phyloP scores from a whole-genome alignment of 2,888 invertebrate species.

The Ophioninae sp. region DNA sequence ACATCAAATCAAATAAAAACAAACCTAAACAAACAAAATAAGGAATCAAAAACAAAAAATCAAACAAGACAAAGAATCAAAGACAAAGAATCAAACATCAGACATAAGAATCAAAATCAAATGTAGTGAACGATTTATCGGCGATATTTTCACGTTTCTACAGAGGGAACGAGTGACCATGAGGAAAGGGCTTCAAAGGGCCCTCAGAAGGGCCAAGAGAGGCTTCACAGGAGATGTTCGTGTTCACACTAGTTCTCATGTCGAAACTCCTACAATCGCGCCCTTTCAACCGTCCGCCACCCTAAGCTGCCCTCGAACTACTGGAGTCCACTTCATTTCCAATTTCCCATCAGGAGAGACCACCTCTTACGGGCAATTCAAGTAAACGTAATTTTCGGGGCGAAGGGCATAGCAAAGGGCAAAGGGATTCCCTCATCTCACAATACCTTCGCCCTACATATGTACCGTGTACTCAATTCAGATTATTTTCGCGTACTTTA shows the following conservation, averaged over 20 bases:
- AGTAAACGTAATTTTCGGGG: constrained; percentile 2
- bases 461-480: background rate
- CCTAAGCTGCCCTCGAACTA: constrained; percentile 9
- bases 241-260: constrained; percentile 49
- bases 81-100: too few relatives aligned
- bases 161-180: background rate
- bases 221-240: constrained; percentile 44
- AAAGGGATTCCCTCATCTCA: background rate
- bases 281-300: constrained; percentile 9
- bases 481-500: background rate
- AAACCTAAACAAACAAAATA: too few relatives aligned
- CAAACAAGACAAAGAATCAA: too few relatives aligned
- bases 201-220: background rate
- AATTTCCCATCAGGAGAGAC: constrained; percentile 53
- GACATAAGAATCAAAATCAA: too few relatives aligned
- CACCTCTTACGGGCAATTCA: constrained; percentile 11
- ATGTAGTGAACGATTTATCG: too few relatives aligned
- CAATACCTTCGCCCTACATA: background rate
- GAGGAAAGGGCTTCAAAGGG: background rate
- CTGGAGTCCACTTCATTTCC: background rate
- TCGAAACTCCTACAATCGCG: constrained; percentile 44
- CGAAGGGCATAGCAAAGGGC: background rate
- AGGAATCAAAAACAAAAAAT: too few relatives aligned
- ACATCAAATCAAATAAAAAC: too few relatives aligned
- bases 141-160: background rate